These are phyloP conservation scores for Drosophila macrospina DNA, from an alignment of 2,888 invertebrate species.

Conservation along the genomic window DNA sequence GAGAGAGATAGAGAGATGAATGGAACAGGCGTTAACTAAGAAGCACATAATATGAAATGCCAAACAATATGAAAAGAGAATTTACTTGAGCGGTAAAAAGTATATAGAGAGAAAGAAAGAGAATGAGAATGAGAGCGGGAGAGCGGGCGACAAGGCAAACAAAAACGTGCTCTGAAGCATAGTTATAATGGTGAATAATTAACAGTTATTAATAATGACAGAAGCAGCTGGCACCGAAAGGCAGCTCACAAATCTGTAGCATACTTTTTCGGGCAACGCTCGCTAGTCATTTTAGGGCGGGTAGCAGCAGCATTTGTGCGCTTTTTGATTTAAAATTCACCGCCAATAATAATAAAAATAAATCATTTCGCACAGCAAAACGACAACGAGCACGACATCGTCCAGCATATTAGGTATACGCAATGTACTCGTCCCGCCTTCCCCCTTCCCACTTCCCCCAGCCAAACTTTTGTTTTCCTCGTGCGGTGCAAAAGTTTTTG, in stretches of 20 bases:
- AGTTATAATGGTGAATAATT: constrained; percentile 83
- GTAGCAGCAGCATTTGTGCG: constrained; percentile 53
- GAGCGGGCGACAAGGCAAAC: constrained; percentile 49
- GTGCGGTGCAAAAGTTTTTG: constrained; percentile 58
- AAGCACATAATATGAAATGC: constrained; percentile 73
- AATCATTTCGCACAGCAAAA: constrained; percentile 67
- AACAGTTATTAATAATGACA: constrained; percentile 85
- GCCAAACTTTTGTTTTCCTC: constrained; percentile 44
- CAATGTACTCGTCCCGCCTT: constrained; percentile 32
- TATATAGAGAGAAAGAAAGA: constrained; percentile 38
- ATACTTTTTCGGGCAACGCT: constrained; percentile 28
- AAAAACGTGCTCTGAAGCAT: constrained; percentile 61
- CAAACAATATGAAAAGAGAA: constrained; percentile 73
- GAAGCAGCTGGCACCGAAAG: constrained; percentile 78
- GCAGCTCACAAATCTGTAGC: constrained; percentile 45
- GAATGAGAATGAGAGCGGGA: constrained; percentile 2
- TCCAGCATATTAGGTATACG: constrained; percentile 51
- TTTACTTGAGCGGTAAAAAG: constrained; percentile 63
- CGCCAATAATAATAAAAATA: constrained; percentile 84
- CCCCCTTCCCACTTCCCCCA: no score
- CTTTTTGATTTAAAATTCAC: constrained; percentile 82
- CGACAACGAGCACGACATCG: constrained; percentile 11
- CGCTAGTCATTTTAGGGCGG: constrained; percentile 14
- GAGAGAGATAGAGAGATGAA: constrained; percentile 8
- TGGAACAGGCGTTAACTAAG: constrained; percentile 68